Evolutionary conservation across 2,888 invertebrate species (phyloP), one percentile per base, ranked within the genome.

Genomic region (Oligia fasciuncula): DNA sequence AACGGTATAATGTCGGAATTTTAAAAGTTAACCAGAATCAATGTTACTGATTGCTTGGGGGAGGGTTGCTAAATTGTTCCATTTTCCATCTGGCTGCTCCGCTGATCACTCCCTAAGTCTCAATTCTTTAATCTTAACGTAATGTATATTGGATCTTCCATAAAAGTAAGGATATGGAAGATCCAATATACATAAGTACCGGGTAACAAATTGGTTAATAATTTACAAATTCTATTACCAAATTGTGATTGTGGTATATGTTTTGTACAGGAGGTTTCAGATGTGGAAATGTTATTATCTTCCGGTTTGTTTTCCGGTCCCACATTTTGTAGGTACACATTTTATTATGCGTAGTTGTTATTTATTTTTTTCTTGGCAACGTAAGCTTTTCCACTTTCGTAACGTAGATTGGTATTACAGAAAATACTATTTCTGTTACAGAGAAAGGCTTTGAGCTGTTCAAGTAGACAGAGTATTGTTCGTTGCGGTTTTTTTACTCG

Each of bases 31-130:
- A 88, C 89, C 87, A 84, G 87, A 89, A 91, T 89, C 80, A 89
- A 91, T 92, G 88, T 85, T 76, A 83, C 90, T 89, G 90, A 92
- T 91, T 91, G 87, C 85, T 62, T 11, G 81, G 79, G 63, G 81
- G 82, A 57, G 85, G 86, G 74, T 76, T 83, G 70, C 83, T 84
- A 77, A 89, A 90, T 82, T 84, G 77, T 81, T 77, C 77, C 84
- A 81, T 91, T 90, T 88, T 87, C 87, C 87, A 73, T 78, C 62
- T 73, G 71, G 35, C 82, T 85, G 86, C 86, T 87, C 75, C 72
- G 35, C 81, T 85, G 86, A 87, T 86, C 85, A 84, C 84, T 73
- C 67, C 70, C 80, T 43, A 69, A 80, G 78, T 74, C 77, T 14
- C 69, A 57, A 80, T 74, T 82, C 79, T 84, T 85, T 90, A 87